phyloP scores from a whole-genome alignment of 2,113 vertebrate genomes.

The Lota lota region DNA sequence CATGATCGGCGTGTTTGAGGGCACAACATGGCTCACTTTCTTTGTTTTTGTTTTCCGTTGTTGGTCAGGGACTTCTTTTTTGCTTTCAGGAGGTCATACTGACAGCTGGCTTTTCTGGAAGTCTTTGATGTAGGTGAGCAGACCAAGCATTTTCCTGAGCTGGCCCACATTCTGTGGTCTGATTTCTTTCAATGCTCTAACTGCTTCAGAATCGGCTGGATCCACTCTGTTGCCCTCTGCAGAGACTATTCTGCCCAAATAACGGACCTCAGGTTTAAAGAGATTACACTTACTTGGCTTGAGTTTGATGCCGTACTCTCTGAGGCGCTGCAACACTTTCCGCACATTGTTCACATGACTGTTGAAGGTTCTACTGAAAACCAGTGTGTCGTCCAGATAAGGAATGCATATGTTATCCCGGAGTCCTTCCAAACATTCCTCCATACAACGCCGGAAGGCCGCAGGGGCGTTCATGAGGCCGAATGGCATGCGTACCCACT shows the following conservation, averaged over 20 bases:
- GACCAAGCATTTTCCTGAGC: too few species aligned
- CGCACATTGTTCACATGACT: slow-evolving; percentile 16
- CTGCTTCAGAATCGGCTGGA: not conserved
- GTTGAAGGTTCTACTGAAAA: slow-evolving; percentile 2
- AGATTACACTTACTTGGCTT: slow-evolving; percentile 13
- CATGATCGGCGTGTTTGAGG: too few species aligned
- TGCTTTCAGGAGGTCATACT: too few species aligned
- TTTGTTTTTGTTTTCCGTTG: too few species aligned
- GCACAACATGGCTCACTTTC: too few species aligned
- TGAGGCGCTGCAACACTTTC: not conserved
- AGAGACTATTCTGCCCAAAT: slow-evolving; percentile 5
- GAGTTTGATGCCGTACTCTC: slow-evolving; percentile 12
- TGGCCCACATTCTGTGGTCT: not conserved
- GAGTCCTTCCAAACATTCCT: slow-evolving; percentile 12
- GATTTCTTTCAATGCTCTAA: slow-evolving; percentile 7
- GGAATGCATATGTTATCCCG: slow-evolving; percentile 12
- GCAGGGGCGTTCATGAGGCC: slow-evolving; percentile 16
- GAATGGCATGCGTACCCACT: slow-evolving; percentile 27
- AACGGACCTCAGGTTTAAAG: slow-evolving; percentile 4
- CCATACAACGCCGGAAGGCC: slow-evolving; percentile 20
- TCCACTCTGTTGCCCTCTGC: slow-evolving; percentile 17
- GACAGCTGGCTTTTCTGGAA: too few species aligned
- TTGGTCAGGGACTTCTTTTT: too few species aligned
- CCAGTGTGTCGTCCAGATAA: slow-evolving; percentile 4
- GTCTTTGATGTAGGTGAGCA: slow-evolving; percentile 8